Percentiles rank a stretch among this genome's conserved stretches.
Conservation (phyloP, 2,888 invertebrate species). For the Venusia cambrica region DNA sequence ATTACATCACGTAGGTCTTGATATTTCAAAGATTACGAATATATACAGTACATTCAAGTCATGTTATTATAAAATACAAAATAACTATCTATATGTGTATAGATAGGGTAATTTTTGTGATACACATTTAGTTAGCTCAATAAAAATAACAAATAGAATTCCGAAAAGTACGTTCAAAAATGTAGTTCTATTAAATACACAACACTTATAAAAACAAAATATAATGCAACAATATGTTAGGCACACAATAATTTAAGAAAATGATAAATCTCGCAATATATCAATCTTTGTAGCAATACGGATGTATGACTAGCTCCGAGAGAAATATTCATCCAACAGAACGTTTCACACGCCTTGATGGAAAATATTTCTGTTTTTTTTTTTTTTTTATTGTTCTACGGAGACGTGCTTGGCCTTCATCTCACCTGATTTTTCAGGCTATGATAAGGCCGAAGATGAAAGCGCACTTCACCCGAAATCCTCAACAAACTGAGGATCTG, state of each 20-base stretch:
- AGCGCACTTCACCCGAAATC: too few species aligned
- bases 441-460: too few species aligned
- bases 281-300: slow-evolving; percentile 23
- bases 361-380: too few species aligned
- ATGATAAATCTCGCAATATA: slow-evolving; percentile 17
- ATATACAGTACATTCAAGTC: slow-evolving; percentile 15
- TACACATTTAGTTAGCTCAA: too few species aligned
- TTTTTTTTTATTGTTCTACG: too few species aligned
- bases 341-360: too few species aligned
- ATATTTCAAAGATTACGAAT: slow-evolving; percentile 23
- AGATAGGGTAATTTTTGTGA: too few species aligned
- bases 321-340: slow-evolving; percentile 5
- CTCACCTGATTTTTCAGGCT: too few species aligned
- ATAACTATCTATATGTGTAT: too few species aligned
- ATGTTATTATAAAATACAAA: slow-evolving; percentile 16
- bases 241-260: slow-evolving; percentile 17
- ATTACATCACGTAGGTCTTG: slow-evolving; percentile 28
- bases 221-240: slow-evolving; percentile 29
- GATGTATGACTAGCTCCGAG: slow-evolving; percentile 30
- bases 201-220: slow-evolving; percentile 28
- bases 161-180: neutral
- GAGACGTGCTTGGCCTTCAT: too few species aligned
- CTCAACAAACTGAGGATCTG: too few species aligned
- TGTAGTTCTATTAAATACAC: too few species aligned
- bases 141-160: slow-evolving; percentile 1